Percentiles rank a stretch among this genome's conserved stretches.
Conservation (phyloP, 1,140 invertebrate species). For the Caenorhabditis briggsae region DNA sequence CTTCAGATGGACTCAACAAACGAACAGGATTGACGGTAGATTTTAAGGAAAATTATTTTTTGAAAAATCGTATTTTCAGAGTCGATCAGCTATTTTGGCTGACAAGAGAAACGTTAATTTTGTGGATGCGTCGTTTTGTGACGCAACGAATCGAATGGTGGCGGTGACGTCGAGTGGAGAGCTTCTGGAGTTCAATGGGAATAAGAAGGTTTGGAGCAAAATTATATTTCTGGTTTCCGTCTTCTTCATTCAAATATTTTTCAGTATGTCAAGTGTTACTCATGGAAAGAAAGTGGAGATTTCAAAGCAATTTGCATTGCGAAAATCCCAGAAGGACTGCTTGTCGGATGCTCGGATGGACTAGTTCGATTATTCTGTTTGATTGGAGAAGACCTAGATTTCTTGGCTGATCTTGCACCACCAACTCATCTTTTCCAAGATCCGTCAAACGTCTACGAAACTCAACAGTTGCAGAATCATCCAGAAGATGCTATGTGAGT, state of each 20-base stretch:
- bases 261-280: constrained; percentile 31
- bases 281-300: constrained; percentile 43
- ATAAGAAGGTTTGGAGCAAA: constrained; percentile 4
- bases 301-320: constrained; percentile 50
- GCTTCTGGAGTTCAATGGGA: constrained; percentile 36
- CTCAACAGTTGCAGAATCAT: constrained; percentile 26
- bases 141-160: constrained; percentile 27
- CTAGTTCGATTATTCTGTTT: constrained; percentile 30
- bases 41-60: background rate
- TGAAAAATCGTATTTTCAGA: background rate
- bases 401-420: constrained; percentile 4
- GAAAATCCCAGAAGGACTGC: constrained; percentile 23
- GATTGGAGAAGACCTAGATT: constrained; percentile 29
- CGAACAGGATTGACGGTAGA: constrained; percentile 29
- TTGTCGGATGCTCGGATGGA: constrained; percentile 33
- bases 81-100: constrained; percentile 46
- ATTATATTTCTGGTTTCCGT: background rate
- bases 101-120: constrained; percentile 51
- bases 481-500: constrained; percentile 33
- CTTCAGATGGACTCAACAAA: constrained; percentile 43
- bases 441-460: constrained; percentile 19
- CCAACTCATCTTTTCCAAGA: constrained; percentile 32
- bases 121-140: constrained; percentile 26
- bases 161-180: constrained; percentile 47
- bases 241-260: background rate